These are phyloP conservation scores for Meriones unguiculatus DNA, from an alignment of 2,113 vertebrate genomes.

Conservation along the genomic window DNA sequence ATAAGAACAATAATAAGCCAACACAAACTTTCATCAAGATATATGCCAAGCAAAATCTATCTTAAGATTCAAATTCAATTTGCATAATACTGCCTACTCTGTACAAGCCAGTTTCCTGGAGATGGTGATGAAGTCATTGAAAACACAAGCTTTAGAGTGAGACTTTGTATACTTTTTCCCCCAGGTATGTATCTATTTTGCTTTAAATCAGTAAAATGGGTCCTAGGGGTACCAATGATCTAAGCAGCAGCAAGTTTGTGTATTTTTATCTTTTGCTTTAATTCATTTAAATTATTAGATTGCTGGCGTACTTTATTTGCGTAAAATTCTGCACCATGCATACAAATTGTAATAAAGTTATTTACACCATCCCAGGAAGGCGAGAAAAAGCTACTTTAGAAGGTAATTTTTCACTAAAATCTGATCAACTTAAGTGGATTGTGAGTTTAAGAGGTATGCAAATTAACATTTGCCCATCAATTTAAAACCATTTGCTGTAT, in stretches of 20 bases:
- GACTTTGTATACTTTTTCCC: neutral
- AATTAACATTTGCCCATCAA: slow-evolving; percentile 87
- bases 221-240: slow-evolving; percentile 89
- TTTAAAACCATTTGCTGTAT: slow-evolving; percentile 79
- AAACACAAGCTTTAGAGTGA: neutral
- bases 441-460: slow-evolving; percentile 84
- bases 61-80: slow-evolving; percentile 35
- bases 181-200: slow-evolving; percentile 69
- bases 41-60: slow-evolving; percentile 25
- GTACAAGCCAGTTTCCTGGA: neutral
- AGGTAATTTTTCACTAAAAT: slow-evolving; percentile 82
- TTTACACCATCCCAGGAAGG: neutral
- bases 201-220: slow-evolving; percentile 89
- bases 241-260: slow-evolving; percentile 90
- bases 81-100: neutral
- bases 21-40: slow-evolving; percentile 45
- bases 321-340: neutral
- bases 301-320: slow-evolving; percentile 81
- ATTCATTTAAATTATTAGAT: slow-evolving; percentile 90
- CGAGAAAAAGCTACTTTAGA: slow-evolving; percentile 14
- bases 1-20: neutral
- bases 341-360: neutral
- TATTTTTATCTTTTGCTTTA: slow-evolving; percentile 86
- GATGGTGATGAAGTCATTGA: neutral
- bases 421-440: slow-evolving; percentile 80